Base-by-base conservation (phyloP, 2,113 vertebrate species). In the Microtus oregoni region DNA sequence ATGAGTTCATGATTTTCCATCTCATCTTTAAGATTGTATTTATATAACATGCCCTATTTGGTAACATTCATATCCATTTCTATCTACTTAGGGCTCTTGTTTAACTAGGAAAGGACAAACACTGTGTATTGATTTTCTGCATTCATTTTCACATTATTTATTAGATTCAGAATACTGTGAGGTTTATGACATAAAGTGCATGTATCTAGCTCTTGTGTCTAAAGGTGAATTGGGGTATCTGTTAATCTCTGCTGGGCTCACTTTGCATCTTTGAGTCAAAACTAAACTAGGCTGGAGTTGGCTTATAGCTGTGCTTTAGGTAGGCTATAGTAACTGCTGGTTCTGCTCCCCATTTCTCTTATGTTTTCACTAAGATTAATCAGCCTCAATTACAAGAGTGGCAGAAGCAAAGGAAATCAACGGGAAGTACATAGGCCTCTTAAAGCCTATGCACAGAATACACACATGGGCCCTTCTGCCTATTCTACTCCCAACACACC, bases 91-190 rank as follows among this genome's bases (percentile, higher is more conserved):
- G 90, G 94, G 38, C 58, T 92, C 61, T 91, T 32, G 52, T 76
- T 65, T 75, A 26, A 50, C 65, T n/a, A 77, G 61, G 19, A 89
- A 77, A 76, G 68, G 47, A 38, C 17, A 83, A 63, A 83, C 58
- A 82, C 22, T 38, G 22, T 47, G 4, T 58, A 47, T 81, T 91
- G 30, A 10, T 92, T 95, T 93, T 94, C 77, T 91, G 30, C 78
- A 32, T 86, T 88, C 52, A 72, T 65, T 19, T 88, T 47, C 30
- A 63, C 67, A 41, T 1, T 0, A 4, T 44, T 81, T 78, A 93
- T 90, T 83, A 72, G 72, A 89, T 85, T 85, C 41, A 70, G 63
- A 76, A 70, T 14, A 50, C 9, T 32, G 4, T 13, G 8, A 58
- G 70, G 35, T 58, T n/a, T 32, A 44, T 7, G 24, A 20, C 61